A percentile compares a stretch with the other conserved stretches of the same genome.
phyloP scores from a whole-genome alignment of 2,888 invertebrate genomes.

The Hydrotaea diabolus region DNA sequence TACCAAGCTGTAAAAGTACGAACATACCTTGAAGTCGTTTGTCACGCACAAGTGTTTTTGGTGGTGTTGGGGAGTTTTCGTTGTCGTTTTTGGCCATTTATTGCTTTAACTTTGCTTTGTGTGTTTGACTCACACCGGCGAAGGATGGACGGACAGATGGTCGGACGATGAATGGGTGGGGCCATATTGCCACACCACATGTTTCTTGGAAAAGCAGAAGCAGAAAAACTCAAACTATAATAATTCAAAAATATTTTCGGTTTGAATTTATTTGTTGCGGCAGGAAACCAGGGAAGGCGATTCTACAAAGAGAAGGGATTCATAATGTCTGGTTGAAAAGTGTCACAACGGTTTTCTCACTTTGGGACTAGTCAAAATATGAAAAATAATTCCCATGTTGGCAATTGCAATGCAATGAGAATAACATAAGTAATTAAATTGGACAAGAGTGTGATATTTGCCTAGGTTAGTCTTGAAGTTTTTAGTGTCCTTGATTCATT shows the following conservation, averaged over 20 bases:
- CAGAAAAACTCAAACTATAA: conserved; percentile 26
- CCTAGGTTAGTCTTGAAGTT: no score
- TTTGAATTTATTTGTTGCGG: conserved; percentile 20
- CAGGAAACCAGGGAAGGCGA: neutral
- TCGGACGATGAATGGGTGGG: neutral
- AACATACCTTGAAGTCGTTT: conserved; percentile 56
- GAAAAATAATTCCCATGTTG: neutral
- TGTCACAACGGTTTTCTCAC: neutral
- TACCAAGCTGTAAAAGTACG: neutral
- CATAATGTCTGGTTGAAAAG: neutral
- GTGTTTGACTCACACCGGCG: conserved; percentile 25
- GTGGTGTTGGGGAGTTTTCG: conserved; percentile 1
- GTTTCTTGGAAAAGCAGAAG: neutral
- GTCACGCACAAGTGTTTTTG: conserved; percentile 64
- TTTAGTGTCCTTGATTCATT: no score
- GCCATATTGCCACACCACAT: conserved; percentile 38
- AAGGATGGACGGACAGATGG: neutral
- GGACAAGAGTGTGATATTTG: no score
- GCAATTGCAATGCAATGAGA: neutral
- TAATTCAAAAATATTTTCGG: conserved; percentile 58
- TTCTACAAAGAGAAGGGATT: neutral
- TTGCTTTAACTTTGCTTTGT: conserved; percentile 48
- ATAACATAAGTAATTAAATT: no score
- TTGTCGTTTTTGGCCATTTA: conserved; percentile 23
- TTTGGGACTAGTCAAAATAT: neutral